Evolutionary conservation across 2,888 invertebrate species (phyloP), one percentile per base, ranked within the genome.

Genomic region (Leucophora obtusa): DNA sequence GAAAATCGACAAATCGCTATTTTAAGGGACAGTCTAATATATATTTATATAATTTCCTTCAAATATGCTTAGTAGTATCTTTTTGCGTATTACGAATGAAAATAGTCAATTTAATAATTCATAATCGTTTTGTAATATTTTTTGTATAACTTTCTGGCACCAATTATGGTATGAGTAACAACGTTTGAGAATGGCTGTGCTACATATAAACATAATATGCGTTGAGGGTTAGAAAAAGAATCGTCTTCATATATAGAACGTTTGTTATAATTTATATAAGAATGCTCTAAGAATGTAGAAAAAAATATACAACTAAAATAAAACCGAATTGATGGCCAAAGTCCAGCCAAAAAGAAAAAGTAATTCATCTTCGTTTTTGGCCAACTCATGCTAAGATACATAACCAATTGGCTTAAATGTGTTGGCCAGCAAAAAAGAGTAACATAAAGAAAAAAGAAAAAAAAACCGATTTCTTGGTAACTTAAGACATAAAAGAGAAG

Each of bases 291-390:
- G 58, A 62, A 69, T 28, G 15, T 17, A 28, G 14, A 53, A 18
- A 35, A 18, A 51, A 76, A 6, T 24, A 63, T 50, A 33, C 59
- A 28, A 56, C 10, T 8, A 18, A 21, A 54, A 15, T n/a, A 63
- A 69, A 66, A 68, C 53, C 17, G 76, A 76, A 81, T 81, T 81
- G 81, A 81, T 81, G 73, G 77, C 60, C 81, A 81, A 77, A 77
- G 81, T 81, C 81, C 81, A 70, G 81, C 77, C 73, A 81, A 77
- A 71, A 81, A 73, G 73, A 73, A 81, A 81, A 81, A 73, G 81
- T 81, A 81, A 81, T 81, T 81, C 77, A 81, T 81, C 81, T 81
- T 81, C 72, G 81, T 77, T 81, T 81, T 81, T 81, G 77, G 73
- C 60, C 69, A 73, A 65, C 51, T 65, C 59, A 59, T 59, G 63